phyloP scores from a whole-genome alignment of 2,113 vertebrate species.

The Brachirus orientalis region DNA sequence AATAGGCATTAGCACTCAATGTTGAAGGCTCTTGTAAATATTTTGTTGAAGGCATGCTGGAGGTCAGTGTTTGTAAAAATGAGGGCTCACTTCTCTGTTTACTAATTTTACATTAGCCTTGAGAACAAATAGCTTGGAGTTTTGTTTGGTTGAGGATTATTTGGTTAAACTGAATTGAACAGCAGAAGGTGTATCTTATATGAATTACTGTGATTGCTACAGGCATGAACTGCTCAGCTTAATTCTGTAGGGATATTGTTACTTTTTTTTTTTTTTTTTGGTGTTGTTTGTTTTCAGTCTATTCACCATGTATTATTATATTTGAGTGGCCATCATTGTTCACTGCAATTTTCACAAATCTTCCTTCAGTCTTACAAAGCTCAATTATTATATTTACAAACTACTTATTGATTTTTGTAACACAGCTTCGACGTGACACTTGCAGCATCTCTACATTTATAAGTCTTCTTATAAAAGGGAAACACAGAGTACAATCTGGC shows the following conservation, averaged over 20 bases:
- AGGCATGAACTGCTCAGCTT: constrained; percentile 11
- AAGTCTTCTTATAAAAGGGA: too few species aligned
- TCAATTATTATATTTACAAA: too few species aligned
- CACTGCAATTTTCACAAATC: neutral
- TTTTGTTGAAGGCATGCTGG: neutral
- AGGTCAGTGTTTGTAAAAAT: neutral
- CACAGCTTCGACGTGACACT: neutral
- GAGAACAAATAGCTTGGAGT: constrained; percentile 1
- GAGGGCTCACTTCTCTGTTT: neutral
- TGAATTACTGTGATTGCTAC: too few species aligned
- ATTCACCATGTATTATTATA: constrained; percentile 4
- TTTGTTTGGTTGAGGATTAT: constrained; percentile 1
- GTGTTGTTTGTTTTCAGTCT: too few species aligned
- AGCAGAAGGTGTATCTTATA: constrained; percentile 1
- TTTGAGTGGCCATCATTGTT: neutral
- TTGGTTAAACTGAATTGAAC: neutral
- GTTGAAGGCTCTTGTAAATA: neutral
- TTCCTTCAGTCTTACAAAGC: neutral
- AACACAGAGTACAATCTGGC: too few species aligned
- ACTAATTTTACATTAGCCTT: neutral
- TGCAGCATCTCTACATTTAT: neutral
- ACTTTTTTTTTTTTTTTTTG: too few species aligned
- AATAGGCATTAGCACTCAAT: constrained; percentile 1
- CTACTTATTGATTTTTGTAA: too few species aligned
- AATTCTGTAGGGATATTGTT: constrained; percentile 1